Conservation (phyloP, 2,888 invertebrate genomes). For the Molanna angustata region DNA sequence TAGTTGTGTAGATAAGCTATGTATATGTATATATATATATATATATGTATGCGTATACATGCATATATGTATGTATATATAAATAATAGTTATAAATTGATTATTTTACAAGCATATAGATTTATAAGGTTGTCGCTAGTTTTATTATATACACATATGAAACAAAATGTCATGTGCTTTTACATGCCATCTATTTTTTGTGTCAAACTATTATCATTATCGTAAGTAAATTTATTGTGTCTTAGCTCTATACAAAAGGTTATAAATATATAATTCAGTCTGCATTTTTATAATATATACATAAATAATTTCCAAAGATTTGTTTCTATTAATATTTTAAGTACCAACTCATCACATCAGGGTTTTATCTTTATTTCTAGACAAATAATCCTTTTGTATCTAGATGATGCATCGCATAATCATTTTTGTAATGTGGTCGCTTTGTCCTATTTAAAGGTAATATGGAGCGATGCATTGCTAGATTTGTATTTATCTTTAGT, state of each 20-base stretch:
- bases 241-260: constrained; percentile 30
- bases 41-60: constrained; percentile 10
- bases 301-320: constrained; percentile 33
- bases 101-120: constrained; percentile 29
- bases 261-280: constrained; percentile 25
- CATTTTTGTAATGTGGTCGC: constrained; percentile 13
- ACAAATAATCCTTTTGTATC: constrained; percentile 17
- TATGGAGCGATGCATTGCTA: constrained; percentile 30
- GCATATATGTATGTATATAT: constrained; percentile 4
- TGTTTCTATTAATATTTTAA: constrained; percentile 29
- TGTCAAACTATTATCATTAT: constrained; percentile 34
- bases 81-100: constrained; percentile 22
- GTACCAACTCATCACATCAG: constrained; percentile 32
- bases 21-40: constrained; percentile 11
- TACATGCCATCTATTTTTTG: constrained; percentile 35
- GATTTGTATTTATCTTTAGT: constrained; percentile 33
- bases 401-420: constrained; percentile 21
- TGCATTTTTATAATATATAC: constrained; percentile 32
- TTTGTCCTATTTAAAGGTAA: constrained; percentile 25
- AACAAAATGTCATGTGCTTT: constrained; percentile 35
- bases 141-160: constrained; percentile 33
- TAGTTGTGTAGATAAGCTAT: constrained; percentile 28
- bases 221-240: constrained; percentile 33
- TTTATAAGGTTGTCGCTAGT: constrained; percentile 33
- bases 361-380: constrained; percentile 31